These are phyloP conservation scores for Otolemur crassicaudatus DNA, from an alignment of 2,797 vertebrate genomes.

Conservation along the genomic window DNA sequence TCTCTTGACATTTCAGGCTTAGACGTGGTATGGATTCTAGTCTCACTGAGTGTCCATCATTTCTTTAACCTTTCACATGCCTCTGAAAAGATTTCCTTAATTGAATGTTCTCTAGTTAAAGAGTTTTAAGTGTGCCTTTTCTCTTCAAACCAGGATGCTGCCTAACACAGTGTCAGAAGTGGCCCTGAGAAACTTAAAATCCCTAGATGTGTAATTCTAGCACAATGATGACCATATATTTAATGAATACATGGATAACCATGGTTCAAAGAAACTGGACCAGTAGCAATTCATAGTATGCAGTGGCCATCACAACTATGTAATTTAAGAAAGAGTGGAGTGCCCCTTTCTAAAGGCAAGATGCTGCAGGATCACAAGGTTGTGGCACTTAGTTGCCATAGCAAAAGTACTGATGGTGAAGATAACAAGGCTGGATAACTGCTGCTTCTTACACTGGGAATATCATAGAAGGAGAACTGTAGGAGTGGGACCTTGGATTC, in stretches of 20 bases:
- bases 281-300: background rate
- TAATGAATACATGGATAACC: background rate
- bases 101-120: background rate
- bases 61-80: background rate
- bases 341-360: background rate
- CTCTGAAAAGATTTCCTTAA: background rate
- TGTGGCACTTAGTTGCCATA: background rate
- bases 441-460: background rate
- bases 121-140: background rate
- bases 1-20: background rate
- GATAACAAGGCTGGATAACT: background rate
- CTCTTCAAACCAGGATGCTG: background rate
- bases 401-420: background rate
- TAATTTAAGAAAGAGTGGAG: background rate
- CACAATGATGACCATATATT: background rate
- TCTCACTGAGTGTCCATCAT: background rate
- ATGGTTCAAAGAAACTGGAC: background rate
- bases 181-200: background rate
- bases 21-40: background rate
- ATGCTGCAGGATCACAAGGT: background rate
- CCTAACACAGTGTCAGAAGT: background rate
- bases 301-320: background rate
- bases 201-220: background rate
- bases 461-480: background rate
- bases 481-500: background rate